Evolutionary conservation across 1,140 invertebrate species (phyloP).

Genomic region (Temnothorax curvispinosus): DNA sequence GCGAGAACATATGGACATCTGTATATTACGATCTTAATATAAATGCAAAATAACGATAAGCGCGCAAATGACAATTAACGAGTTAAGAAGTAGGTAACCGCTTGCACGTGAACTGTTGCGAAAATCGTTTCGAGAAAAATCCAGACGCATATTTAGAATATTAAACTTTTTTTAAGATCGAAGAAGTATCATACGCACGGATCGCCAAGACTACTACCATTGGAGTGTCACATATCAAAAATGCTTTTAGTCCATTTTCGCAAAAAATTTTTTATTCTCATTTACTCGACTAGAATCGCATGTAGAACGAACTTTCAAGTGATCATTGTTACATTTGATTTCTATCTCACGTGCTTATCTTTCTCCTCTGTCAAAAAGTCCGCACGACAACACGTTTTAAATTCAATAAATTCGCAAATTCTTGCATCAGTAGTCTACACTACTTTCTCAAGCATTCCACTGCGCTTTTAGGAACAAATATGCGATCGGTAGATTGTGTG

Average conservation of each 20-base stretch:
- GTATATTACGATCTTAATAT: slow-evolving; percentile 15
- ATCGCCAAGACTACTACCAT: neutral
- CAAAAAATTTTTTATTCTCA: slow-evolving; percentile 5
- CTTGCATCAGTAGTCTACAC: neutral
- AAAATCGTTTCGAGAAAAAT: slow-evolving; percentile 7
- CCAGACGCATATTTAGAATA: slow-evolving; percentile 3
- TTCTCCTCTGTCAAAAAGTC: neutral
- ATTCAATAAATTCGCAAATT: slow-evolving; percentile 16
- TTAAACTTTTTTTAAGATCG: slow-evolving; percentile 17
- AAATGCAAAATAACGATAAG: slow-evolving; percentile 27
- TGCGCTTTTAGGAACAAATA: neutral
- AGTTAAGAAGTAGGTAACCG: slow-evolving; percentile 8
- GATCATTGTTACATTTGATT: slow-evolving; percentile 5
- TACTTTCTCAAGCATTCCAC: slow-evolving; percentile 52
- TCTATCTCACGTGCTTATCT: neutral
- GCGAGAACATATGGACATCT: slow-evolving; percentile 7
- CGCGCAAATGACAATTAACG: slow-evolving; percentile 26
- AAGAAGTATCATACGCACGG: neutral
- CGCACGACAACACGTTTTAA: neutral
- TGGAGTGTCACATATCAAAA: slow-evolving; percentile 47
- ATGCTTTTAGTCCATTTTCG: slow-evolving; percentile 25
- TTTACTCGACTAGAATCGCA: slow-evolving; percentile 9
- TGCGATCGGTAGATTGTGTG: neutral
- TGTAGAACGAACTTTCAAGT: neutral
- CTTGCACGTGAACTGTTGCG: neutral